Percentiles rank a stretch among this genome's conserved stretches.
These are phyloP conservation scores for Zoanthus sansibaricus DNA, from an alignment of 92 coral and sea anemone species.

Conservation along the genomic window DNA sequence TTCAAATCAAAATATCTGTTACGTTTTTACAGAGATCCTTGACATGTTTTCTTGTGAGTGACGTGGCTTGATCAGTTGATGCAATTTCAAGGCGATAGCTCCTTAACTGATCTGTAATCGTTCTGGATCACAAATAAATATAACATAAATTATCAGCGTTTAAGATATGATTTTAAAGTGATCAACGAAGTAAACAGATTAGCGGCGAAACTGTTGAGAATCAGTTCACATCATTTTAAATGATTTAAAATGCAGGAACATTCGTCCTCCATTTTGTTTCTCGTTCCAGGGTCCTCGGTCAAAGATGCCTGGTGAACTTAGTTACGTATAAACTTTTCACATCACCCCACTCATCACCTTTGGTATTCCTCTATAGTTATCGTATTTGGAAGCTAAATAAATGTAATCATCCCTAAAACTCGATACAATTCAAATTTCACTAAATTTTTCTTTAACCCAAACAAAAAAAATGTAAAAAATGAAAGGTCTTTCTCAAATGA, in stretches of 20 bases:
- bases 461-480: too few relatives aligned
- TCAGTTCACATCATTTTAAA: neutral
- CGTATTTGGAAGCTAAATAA: too few relatives aligned
- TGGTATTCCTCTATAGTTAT: too few relatives aligned
- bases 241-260: neutral
- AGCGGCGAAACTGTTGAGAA: neutral
- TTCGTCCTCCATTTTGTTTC: neutral
- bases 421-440: too few relatives aligned
- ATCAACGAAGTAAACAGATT: neutral
- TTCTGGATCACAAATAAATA: neutral
- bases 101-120: neutral
- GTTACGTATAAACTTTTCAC: too few relatives aligned
- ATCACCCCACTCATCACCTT: too few relatives aligned
- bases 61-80: slow-evolving; percentile 4
- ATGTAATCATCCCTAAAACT: too few relatives aligned
- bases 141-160: neutral
- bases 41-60: neutral
- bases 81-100: neutral
- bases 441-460: too few relatives aligned
- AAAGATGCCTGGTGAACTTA: neutral
- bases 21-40: neutral
- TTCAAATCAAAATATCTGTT: neutral
- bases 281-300: slow-evolving; percentile 1
- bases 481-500: too few relatives aligned
- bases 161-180: neutral